These are phyloP conservation scores for Parochlus steinenii DNA, from an alignment of 2,888 invertebrate species.

Conservation along the genomic window DNA sequence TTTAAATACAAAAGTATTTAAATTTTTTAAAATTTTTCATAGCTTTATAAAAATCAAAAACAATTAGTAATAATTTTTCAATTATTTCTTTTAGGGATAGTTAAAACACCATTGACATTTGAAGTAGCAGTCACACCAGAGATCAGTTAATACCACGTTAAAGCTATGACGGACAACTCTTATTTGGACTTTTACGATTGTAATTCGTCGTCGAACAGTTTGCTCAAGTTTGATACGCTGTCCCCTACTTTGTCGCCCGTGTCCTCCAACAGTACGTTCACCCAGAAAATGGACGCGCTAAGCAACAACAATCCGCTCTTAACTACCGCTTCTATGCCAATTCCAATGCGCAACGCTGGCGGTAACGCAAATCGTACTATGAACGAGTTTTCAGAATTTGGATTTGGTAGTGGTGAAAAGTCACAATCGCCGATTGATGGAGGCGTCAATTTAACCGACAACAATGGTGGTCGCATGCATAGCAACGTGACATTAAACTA, in stretches of 20 bases:
- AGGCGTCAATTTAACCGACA: slow-evolving; percentile 15
- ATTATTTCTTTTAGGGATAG: no score
- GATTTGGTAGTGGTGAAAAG: no score
- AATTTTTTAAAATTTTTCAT: no score
- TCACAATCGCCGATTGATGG: slow-evolving; percentile 23
- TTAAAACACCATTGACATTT: no score
- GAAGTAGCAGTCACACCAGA: no score
- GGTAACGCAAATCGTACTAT: slow-evolving; percentile 17
- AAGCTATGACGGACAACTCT: no score
- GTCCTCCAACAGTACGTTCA: slow-evolving; percentile 1
- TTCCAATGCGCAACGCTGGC: slow-evolving; percentile 36
- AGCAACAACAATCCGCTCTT: slow-evolving; percentile 20
- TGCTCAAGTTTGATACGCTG: slow-evolving; percentile 9
- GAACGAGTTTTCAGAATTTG: slow-evolving; percentile 26
- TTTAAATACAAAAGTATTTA: no score
- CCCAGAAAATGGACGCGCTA: slow-evolving; percentile 11
- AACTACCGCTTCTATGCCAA: slow-evolving; percentile 44
- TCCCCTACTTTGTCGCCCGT: slow-evolving; percentile 11
- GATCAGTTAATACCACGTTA: no score
- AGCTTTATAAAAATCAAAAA: no score
- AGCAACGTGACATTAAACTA: slow-evolving; percentile 14
- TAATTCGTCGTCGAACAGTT: slow-evolving; percentile 12
- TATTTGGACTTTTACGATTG: slow-evolving; percentile 12
- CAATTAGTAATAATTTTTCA: no score
- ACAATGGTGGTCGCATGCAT: slow-evolving; percentile 19